Evolutionary conservation across 2,888 invertebrate genomes (phyloP).

Genomic region (Megamerina dolium): DNA sequence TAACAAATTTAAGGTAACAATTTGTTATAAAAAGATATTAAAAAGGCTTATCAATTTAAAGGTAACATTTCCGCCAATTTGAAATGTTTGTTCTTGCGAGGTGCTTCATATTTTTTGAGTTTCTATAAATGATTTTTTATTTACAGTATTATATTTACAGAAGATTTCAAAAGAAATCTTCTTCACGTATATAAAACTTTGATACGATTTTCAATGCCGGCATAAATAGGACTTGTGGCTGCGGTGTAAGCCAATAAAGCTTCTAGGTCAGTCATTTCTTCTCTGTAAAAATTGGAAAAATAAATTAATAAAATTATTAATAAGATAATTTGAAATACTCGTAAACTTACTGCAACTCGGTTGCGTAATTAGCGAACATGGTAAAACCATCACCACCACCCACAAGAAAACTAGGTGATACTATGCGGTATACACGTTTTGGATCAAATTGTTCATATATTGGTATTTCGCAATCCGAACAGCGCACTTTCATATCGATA

Average conservation of each 20-base stretch:
- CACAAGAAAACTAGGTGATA: constrained; percentile 57
- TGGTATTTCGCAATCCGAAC: constrained; percentile 51
- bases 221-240: constrained; percentile 18
- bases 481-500: constrained; percentile 46
- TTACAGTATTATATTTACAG: not conserved
- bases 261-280: constrained; percentile 22
- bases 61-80: too few species aligned
- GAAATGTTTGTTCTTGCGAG: too few species aligned
- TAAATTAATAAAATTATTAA: constrained; percentile 1
- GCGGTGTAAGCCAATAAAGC: constrained; percentile 20
- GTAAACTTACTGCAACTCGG: constrained; percentile 38
- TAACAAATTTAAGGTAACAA: too few species aligned
- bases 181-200: constrained; percentile 19
- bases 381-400: constrained; percentile 66
- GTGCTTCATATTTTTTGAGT: not conserved
- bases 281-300: constrained; percentile 12
- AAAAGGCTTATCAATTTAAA: too few species aligned
- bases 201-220: constrained; percentile 20
- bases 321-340: not conserved
- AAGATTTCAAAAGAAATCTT: too few species aligned
- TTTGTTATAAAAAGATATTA: too few species aligned
- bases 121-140: not conserved
- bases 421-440: constrained; percentile 57
- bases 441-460: constrained; percentile 56
- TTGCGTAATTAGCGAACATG: constrained; percentile 45